A percentile compares a stretch with the other conserved stretches of the same genome.
These are phyloP conservation scores for Heliconius hermathena DNA, from an alignment of 1,140 invertebrate species.

Conservation along the genomic window DNA sequence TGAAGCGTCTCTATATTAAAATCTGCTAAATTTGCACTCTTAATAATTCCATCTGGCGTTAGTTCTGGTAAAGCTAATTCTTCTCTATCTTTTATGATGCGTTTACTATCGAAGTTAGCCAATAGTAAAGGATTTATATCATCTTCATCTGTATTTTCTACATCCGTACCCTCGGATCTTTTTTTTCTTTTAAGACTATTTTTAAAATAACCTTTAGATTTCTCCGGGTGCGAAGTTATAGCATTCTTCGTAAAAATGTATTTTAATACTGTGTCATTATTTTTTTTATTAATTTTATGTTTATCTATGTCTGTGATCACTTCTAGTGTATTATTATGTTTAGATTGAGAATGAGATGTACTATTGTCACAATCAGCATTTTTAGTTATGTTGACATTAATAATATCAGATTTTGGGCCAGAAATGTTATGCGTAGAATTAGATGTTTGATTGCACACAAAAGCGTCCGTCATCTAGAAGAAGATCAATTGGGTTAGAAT, in stretches of 20 bases:
- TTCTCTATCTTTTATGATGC: constrained; percentile 41
- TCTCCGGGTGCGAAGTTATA: constrained; percentile 41
- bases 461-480: constrained; percentile 47
- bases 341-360: not conserved
- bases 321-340: not conserved
- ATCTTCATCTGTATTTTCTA: constrained; percentile 13
- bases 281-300: not conserved
- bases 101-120: constrained; percentile 38
- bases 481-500: constrained; percentile 4
- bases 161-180: constrained; percentile 40
- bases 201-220: constrained; percentile 55
- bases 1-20: constrained; percentile 64
- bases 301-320: not conserved
- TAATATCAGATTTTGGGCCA: not conserved
- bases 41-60: constrained; percentile 47
- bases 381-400: not conserved
- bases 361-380: not conserved
- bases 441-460: constrained; percentile 25
- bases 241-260: constrained; percentile 29
- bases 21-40: constrained; percentile 59
- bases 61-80: constrained; percentile 35
- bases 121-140: constrained; percentile 37
- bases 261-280: constrained; percentile 25
- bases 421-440: not conserved
- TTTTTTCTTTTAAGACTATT: constrained; percentile 62